phyloP scores from a whole-genome alignment of 2,888 invertebrate genomes.

The Dolichopus griseipennis region DNA sequence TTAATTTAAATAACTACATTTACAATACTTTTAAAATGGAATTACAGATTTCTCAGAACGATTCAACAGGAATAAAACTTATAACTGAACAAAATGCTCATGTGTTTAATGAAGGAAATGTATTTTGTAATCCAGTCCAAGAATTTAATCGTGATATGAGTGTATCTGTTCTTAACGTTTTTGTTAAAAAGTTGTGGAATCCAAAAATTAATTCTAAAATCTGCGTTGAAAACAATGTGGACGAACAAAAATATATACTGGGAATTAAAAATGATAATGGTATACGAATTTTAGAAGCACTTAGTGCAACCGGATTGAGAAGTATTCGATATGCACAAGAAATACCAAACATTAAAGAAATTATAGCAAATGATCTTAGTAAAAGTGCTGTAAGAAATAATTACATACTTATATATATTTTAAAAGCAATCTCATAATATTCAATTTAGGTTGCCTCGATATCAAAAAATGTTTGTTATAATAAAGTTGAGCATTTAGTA shows the following conservation, averaged over 20 bases:
- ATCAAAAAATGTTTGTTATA: conserved; percentile 62
- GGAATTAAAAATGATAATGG: conserved; percentile 34
- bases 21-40: neutral
- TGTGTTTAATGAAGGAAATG: conserved; percentile 64
- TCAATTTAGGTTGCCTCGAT: conserved; percentile 58
- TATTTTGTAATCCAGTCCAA: conserved; percentile 98
- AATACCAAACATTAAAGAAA: conserved; percentile 66
- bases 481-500: conserved; percentile 66
- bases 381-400: conserved; percentile 56
- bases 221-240: too few species aligned
- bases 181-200: conserved; percentile 47
- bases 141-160: conserved; percentile 96
- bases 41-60: neutral
- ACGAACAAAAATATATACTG: conserved; percentile 22
- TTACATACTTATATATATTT: neutral
- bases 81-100: conserved; percentile 72
- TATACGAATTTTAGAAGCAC: conserved; percentile 70
- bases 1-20: too few species aligned
- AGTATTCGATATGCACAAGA: conserved; percentile 96
- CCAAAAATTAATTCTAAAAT: conserved; percentile 25
- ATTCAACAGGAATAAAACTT: conserved; percentile 28
- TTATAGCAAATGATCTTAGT: conserved; percentile 89
- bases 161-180: conserved; percentile 63
- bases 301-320: conserved; percentile 91
- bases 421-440: neutral